Conservation (phyloP, 2,888 invertebrate species). For the Pandemis corylana region DNA sequence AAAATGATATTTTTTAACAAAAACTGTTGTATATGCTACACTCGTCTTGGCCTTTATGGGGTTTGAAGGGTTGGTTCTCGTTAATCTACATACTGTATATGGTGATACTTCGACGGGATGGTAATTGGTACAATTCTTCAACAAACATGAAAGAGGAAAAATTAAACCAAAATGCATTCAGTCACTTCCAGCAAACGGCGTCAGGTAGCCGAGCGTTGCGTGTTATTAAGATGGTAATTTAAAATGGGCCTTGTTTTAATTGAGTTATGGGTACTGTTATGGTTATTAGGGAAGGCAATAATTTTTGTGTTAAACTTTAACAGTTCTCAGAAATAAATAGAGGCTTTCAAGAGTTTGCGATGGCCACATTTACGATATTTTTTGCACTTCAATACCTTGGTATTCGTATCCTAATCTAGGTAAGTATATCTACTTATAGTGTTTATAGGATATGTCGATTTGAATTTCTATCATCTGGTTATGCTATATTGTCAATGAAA, state of each 20-base stretch:
- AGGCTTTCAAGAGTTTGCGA: conserved; percentile 5
- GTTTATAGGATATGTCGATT: neutral
- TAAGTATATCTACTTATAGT: neutral
- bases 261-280: conserved; percentile 75
- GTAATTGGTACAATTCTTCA: too few species aligned
- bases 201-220: conserved; percentile 69
- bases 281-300: conserved; percentile 62
- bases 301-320: conserved; percentile 46
- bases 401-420: too few species aligned
- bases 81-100: too few species aligned
- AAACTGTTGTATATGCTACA: too few species aligned
- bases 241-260: conserved; percentile 78
- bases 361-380: conserved; percentile 11
- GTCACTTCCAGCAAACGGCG: conserved; percentile 57
- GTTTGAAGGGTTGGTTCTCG: too few species aligned
- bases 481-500: conserved; percentile 71
- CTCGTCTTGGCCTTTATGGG: too few species aligned
- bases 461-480: conserved; percentile 53
- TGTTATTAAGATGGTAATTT: conserved; percentile 75
- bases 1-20: too few species aligned
- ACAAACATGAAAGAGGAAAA: too few species aligned
- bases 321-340: conserved; percentile 19
- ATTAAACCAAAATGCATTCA: neutral
- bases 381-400: neutral
- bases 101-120: too few species aligned